Conservation (phyloP, 2,113 vertebrate species). For the Triplophysa siluroides region DNA sequence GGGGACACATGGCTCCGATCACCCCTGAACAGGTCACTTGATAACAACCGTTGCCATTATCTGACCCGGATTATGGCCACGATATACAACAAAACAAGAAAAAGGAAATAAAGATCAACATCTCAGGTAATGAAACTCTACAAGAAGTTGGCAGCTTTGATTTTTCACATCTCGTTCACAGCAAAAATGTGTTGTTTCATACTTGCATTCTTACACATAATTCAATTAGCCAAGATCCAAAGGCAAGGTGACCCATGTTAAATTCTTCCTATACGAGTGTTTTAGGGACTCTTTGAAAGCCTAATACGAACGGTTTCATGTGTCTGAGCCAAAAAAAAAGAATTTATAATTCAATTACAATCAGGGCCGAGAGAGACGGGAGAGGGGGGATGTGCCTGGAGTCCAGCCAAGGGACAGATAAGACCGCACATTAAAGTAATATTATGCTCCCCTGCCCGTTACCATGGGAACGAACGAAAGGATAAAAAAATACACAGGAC, state of each 20-base stretch:
- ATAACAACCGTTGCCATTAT: conserved; percentile 73
- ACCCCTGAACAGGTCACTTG: conserved; percentile 69
- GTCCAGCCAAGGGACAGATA: conserved; percentile 75
- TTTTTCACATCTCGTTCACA: neutral
- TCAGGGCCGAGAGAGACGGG: conserved; percentile 60
- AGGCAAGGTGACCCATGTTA: neutral
- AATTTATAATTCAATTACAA: conserved; percentile 79
- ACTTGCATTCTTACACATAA: conserved; percentile 24
- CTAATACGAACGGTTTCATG: conserved; percentile 28
- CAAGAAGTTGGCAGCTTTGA: neutral
- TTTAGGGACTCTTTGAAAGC: conserved; percentile 30
- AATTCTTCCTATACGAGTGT: conserved; percentile 24
- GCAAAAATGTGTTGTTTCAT: neutral
- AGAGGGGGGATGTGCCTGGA: conserved; percentile 70
- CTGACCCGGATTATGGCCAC: conserved; percentile 58
- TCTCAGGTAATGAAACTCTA: neutral
- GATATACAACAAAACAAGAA: conserved; percentile 44
- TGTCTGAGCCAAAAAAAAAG: conserved; percentile 4
- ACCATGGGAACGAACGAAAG: conserved; percentile 76
- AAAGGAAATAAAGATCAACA: conserved; percentile 15
- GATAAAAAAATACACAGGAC: conserved; percentile 75
- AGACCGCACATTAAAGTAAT: conserved; percentile 76
- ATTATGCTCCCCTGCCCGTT: conserved; percentile 77
- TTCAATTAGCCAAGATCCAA: conserved; percentile 18
- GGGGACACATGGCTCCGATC: conserved; percentile 80